A percentile compares a stretch with the other conserved stretches of the same genome.
Conservation (phyloP, 2,888 invertebrate genomes). For the Diarsia brunnea region DNA sequence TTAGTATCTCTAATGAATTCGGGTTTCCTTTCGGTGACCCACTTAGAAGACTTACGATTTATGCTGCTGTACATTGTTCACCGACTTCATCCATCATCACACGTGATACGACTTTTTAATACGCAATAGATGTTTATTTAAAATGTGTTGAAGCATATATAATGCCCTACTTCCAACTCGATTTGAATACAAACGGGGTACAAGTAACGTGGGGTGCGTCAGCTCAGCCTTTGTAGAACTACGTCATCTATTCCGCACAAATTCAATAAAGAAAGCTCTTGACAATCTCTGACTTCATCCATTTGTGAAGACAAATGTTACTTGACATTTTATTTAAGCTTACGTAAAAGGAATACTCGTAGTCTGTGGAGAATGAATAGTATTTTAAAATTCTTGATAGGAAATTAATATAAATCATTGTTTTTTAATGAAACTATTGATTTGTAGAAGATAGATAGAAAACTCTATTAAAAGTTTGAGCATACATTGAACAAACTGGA, state of each 20-base stretch:
- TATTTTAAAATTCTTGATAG: not conserved
- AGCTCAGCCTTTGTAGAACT: conserved; percentile 19
- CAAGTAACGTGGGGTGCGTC: conserved; percentile 41
- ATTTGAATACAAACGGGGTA: conserved; percentile 56
- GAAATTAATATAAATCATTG: not conserved
- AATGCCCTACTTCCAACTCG: conserved; percentile 28
- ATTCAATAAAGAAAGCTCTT: conserved; percentile 29
- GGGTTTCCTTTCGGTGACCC: not conserved
- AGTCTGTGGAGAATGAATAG: not conserved
- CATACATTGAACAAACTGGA: not conserved
- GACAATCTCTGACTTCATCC: conserved; percentile 13
- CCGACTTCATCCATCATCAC: not conserved
- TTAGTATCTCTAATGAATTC: not conserved
- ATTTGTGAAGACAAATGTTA: conserved; percentile 18
- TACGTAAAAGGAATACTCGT: conserved; percentile 7
- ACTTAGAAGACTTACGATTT: not conserved
- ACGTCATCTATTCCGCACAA: conserved; percentile 23
- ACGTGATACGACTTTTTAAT: conserved; percentile 7
- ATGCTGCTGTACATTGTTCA: not conserved
- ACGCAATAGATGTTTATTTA: conserved; percentile 30
- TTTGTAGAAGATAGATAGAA: not conserved
- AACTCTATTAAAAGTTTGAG: not conserved
- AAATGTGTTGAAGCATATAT: conserved; percentile 29
- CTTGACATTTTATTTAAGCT: conserved; percentile 19
- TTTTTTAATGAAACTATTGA: not conserved